A percentile compares a stretch with the other conserved stretches of the same genome.
phyloP scores from a whole-genome alignment of 2,888 invertebrate genomes.

The Mechanitis messenoides region DNA sequence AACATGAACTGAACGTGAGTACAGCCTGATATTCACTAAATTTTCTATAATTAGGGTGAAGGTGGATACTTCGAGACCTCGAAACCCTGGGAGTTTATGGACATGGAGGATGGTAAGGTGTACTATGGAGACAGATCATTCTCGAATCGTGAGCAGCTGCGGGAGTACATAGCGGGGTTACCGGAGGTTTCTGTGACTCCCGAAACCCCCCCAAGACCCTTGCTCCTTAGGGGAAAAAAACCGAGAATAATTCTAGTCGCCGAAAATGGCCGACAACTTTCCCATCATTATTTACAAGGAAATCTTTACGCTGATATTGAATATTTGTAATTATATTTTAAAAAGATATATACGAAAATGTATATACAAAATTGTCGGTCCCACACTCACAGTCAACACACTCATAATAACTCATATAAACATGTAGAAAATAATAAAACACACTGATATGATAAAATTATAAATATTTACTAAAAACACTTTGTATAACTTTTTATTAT shows the following conservation, averaged over 20 bases:
- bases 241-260: slow-evolving; percentile 48
- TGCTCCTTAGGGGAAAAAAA: slow-evolving; percentile 36
- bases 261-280: slow-evolving; percentile 46
- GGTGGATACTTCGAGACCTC: slow-evolving; percentile 66
- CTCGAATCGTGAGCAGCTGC: slow-evolving; percentile 44
- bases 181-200: slow-evolving; percentile 34
- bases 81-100: slow-evolving; percentile 43
- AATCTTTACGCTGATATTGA: slow-evolving; percentile 44
- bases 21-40: neutral
- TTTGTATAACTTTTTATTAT: too few species aligned
- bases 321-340: slow-evolving; percentile 42
- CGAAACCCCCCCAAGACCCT: slow-evolving; percentile 34
- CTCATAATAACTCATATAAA: too few species aligned
- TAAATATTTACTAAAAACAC: too few species aligned
- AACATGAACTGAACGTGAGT: too few species aligned
- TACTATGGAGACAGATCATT: slow-evolving; percentile 55
- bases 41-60: slow-evolving; percentile 42
- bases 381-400: too few species aligned
- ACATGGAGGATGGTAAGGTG: slow-evolving; percentile 32
- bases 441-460: too few species aligned
- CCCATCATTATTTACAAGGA: slow-evolving; percentile 49
- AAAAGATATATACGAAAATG: too few species aligned
- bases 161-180: slow-evolving; percentile 37
- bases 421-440: too few species aligned
- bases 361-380: too few species aligned